phyloP scores from a whole-genome alignment of 2,888 invertebrate species.

The Ennomos erosarius region DNA sequence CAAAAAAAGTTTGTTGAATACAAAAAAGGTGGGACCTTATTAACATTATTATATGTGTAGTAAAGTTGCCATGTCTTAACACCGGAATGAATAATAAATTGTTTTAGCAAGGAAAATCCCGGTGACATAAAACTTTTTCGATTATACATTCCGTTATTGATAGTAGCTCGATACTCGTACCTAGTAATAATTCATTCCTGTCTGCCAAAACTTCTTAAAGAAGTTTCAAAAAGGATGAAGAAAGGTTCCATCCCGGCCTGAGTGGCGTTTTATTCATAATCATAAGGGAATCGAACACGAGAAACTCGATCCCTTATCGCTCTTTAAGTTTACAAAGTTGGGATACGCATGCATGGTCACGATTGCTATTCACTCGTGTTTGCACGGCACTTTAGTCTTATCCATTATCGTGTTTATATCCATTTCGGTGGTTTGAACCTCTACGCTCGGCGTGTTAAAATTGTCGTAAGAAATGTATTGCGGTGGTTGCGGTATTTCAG shows the following conservation, averaged over 20 bases:
- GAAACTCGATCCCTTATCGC: slow-evolving; percentile 49
- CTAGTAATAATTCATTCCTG: slow-evolving; percentile 69
- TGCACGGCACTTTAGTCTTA: slow-evolving; percentile 68
- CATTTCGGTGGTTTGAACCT: slow-evolving; percentile 75
- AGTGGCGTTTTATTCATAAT: slow-evolving; percentile 64
- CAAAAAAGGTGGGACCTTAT: neutral
- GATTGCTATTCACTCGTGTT: slow-evolving; percentile 55
- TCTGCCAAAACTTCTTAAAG: slow-evolving; percentile 64
- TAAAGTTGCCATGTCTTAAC: slow-evolving; percentile 9
- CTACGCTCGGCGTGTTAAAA: slow-evolving; percentile 71
- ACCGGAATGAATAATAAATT: slow-evolving; percentile 29
- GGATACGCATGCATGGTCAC: slow-evolving; percentile 42
- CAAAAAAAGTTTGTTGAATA: neutral
- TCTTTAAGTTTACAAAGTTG: slow-evolving; percentile 48
- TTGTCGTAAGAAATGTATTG: slow-evolving; percentile 92
- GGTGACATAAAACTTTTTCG: slow-evolving; percentile 66
- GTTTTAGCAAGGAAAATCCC: slow-evolving; percentile 48
- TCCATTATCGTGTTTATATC: slow-evolving; percentile 78
- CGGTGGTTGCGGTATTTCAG: slow-evolving; percentile 89
- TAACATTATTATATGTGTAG: slow-evolving; percentile 9
- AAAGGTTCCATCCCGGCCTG: slow-evolving; percentile 59
- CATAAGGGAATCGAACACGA: slow-evolving; percentile 58
- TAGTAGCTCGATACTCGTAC: slow-evolving; percentile 62
- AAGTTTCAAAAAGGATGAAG: slow-evolving; percentile 64
- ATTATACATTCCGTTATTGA: slow-evolving; percentile 74